Percentiles rank a stretch among this genome's conserved stretches.
Evolutionary conservation across 2,113 vertebrate genomes (phyloP).

Genomic region (Protobothrops flavoviridis): DNA sequence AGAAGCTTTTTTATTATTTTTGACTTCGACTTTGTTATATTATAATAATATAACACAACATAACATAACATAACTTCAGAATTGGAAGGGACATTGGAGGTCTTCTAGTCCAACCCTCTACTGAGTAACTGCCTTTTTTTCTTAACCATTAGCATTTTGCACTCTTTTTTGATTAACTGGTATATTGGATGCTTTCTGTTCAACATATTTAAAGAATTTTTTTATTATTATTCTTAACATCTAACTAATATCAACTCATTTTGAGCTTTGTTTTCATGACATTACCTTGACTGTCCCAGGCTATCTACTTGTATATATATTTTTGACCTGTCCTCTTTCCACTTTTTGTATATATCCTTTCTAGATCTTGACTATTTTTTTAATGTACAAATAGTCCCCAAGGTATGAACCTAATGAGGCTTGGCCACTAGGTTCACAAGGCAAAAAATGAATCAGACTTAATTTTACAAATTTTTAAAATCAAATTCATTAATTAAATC

Average conservation of each 20-base stretch:
- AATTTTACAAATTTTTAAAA: too few relatives aligned
- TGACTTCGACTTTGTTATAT: too few relatives aligned
- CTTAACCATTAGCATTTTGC: not conserved
- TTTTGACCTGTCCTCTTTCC: not conserved
- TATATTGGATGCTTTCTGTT: not conserved
- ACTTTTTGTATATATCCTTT: not conserved
- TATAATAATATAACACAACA: too few relatives aligned
- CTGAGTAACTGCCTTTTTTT: not conserved
- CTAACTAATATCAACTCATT: not conserved
- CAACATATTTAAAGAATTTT: not conserved
- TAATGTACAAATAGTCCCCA: too few relatives aligned
- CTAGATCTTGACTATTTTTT: not conserved
- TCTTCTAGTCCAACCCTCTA: too few relatives aligned
- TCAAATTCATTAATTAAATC: too few relatives aligned
- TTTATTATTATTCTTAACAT: not conserved
- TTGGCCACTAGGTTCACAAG: too few relatives aligned
- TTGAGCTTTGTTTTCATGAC: not conserved
- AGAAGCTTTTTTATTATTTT: too few relatives aligned
- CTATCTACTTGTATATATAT: not conserved
- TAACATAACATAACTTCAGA: too few relatives aligned
- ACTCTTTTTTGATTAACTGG: not conserved
- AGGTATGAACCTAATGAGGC: too few relatives aligned
- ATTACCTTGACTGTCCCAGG: not conserved
- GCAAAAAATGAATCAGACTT: too few relatives aligned
- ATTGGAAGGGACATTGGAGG: too few relatives aligned